Evolutionary conservation across 2,888 invertebrate species (phyloP), one percentile per base, ranked within the genome.

Genomic region (Chrysodeixis includens): DNA sequence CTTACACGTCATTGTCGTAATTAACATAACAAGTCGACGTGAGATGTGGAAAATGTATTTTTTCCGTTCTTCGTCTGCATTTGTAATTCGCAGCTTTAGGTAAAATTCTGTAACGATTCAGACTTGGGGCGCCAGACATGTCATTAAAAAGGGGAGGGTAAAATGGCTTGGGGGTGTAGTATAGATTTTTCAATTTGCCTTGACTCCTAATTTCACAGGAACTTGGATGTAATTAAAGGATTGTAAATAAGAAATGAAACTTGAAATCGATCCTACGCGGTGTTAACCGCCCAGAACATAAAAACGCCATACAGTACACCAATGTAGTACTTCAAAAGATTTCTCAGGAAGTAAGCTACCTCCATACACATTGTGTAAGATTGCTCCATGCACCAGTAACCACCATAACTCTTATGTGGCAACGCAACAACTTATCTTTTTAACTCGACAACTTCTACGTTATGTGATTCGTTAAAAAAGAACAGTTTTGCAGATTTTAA

Each of bases 401-500:
- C 40, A 40, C 1, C 0, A n/a, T 40, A 3, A 3, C 40, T 40
- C 40, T 2, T n/a, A 40, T 40, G 40, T 40, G 5, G 40, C n/a
- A 40, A 40, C n/a, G 40, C n/a, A 40, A 40, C n/a, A n/a, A n/a
- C 40, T 40, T 40, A 40, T 40, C 40, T 26, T 26, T n/a, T 40
- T 6, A 40, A 40, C n/a, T n/a, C n/a, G 6, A 46, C 46, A 35
- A 35, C 12, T 12, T 8, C 35, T 2, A 46, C 3, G 10, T 20
- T 4, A 20, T 4, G 8, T 16, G 12, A 18, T 49, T 46, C 18
- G 9, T 7, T 49, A 16, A 16, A 10, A 10, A 49, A 20, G 18
- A 16, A 8, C 18, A 49, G 10, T 9, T 3, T 4, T 49, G 18
- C 16, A 49, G 10, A 18, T 49, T 12, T 8, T 56, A 26, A 18